A percentile compares a stretch with the other conserved stretches of the same genome.
Conservation (phyloP, 2,888 invertebrate genomes). For the Drosophila rellima region DNA sequence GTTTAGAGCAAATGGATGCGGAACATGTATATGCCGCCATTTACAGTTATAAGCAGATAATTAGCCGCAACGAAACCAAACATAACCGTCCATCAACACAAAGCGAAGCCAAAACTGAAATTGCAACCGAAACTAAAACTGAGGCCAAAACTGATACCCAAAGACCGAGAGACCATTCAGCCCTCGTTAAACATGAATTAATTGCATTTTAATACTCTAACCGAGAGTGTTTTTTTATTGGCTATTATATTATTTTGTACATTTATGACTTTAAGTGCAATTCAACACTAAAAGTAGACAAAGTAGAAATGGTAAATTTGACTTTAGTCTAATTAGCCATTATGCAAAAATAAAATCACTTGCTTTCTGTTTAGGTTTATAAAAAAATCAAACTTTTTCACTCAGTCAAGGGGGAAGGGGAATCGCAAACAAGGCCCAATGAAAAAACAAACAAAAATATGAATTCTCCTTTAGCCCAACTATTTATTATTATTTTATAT, state of each 20-base stretch:
- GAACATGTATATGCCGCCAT: constrained; percentile 42
- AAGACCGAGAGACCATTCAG: constrained; percentile 6
- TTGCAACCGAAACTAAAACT: neutral
- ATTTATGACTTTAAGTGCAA: neutral
- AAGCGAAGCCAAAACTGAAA: constrained; percentile 5
- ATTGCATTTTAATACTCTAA: neutral
- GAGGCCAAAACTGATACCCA: neutral
- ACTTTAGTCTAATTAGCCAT: too few relatives aligned
- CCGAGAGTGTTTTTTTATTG: neutral
- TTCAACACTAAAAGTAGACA: neutral
- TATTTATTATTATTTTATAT: too few relatives aligned
- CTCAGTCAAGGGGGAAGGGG: too few relatives aligned
- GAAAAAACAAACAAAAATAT: too few relatives aligned
- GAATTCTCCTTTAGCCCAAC: too few relatives aligned
- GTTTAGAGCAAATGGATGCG: constrained; percentile 29
- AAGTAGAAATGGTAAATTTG: too few relatives aligned
- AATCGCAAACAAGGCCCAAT: too few relatives aligned
- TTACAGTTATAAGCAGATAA: constrained; percentile 42
- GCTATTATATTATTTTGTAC: neutral
- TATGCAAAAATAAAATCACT: too few relatives aligned
- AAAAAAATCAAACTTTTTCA: too few relatives aligned
- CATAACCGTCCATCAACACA: constrained; percentile 14
- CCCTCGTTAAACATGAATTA: constrained; percentile 19
- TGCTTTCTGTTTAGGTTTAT: too few relatives aligned
- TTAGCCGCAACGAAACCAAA: constrained; percentile 19